Evolutionary conservation across 1,140 invertebrate genomes (phyloP).

Genomic region (Bombus confusus): DNA sequence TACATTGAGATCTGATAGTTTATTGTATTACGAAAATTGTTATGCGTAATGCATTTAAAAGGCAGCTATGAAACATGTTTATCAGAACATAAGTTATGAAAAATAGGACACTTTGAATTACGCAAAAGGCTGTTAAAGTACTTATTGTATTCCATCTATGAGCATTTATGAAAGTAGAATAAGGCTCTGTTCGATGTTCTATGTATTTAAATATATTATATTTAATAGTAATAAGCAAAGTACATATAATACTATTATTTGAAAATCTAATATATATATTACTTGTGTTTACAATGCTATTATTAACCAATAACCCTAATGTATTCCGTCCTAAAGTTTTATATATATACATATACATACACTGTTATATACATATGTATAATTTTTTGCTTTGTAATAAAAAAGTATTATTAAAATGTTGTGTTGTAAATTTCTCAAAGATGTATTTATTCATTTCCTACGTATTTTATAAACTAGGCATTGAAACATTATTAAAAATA

Average conservation of each 20-base stretch:
- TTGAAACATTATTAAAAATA: not conserved
- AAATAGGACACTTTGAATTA: slow-evolving; percentile 13
- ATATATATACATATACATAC: slow-evolving; percentile 53
- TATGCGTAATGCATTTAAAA: slow-evolving; percentile 21
- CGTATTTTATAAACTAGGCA: slow-evolving; percentile 7
- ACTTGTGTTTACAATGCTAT: slow-evolving; percentile 50
- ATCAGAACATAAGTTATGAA: not conserved
- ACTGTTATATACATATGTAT: slow-evolving; percentile 59
- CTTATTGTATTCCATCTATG: slow-evolving; percentile 38
- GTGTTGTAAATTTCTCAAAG: not conserved
- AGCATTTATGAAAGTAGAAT: slow-evolving; percentile 43
- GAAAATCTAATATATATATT: slow-evolving; percentile 58
- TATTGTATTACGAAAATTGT: slow-evolving; percentile 30
- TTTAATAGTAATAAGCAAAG: slow-evolving; percentile 59
- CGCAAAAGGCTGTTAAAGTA: slow-evolving; percentile 47
- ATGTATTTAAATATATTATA: slow-evolving; percentile 58
- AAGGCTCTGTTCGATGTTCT: slow-evolving; percentile 42
- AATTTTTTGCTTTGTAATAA: slow-evolving; percentile 65
- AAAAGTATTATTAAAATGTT: slow-evolving; percentile 54
- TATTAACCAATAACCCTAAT: slow-evolving; percentile 61
- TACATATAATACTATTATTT: slow-evolving; percentile 55
- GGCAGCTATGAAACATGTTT: slow-evolving; percentile 23
- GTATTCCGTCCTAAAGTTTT: slow-evolving; percentile 67
- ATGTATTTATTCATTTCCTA: not conserved
- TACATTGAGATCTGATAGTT: slow-evolving; percentile 10